Evolutionary conservation across 1,140 invertebrate genomes (phyloP), one percentile per base, ranked within the genome.

Genomic region (Tetramorium alpestre): DNA sequence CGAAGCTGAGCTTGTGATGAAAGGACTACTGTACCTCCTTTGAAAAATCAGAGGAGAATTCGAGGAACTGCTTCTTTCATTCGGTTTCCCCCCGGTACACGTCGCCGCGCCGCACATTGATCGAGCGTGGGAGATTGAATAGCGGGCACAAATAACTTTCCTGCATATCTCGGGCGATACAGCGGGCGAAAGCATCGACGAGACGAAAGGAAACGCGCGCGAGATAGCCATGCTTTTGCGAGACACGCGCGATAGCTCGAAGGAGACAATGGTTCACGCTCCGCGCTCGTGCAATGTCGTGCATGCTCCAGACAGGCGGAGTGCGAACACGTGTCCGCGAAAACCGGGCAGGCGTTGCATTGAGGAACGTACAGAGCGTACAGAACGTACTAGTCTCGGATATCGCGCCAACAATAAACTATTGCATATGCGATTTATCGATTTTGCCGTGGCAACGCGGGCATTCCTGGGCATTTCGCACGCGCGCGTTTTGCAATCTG

Each of bases 371-470:
- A 22, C 22, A 22, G 22, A 22, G 22, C 22, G 28, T 60, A 47
- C 44, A 11, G 33, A 33, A 33, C 33, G 47, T 13, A 44, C 67
- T 28, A 47, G 25, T 72, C 67, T 60, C 41, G 80, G 54, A 73
- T 58, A 60, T 75, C 80, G 54, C 18, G 13, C 38, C n/a, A 38
- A 62, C 54, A 84, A 62, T 84, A 75, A 84, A 84, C 69, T 75
- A 84, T 81, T 56, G 77, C 33, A 64, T n/a, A 16, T 13, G 18
- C 80, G 80, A 84, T 49, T 60, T 60, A 84, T 84, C 69, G 80
- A 75, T 84, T 51, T 58, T 44, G 41, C 5, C n/a, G 16, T 69
- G 28, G 28, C 47, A 7, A 44, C 77, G 60, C 16, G 18, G 13
- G 3, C 78, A 38, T 56, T 70, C 18, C 64, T 44, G 33, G 44